Evolutionary conservation across 2,797 vertebrate genomes (phyloP).

Genomic region (Distichodus sexfasciatus): DNA sequence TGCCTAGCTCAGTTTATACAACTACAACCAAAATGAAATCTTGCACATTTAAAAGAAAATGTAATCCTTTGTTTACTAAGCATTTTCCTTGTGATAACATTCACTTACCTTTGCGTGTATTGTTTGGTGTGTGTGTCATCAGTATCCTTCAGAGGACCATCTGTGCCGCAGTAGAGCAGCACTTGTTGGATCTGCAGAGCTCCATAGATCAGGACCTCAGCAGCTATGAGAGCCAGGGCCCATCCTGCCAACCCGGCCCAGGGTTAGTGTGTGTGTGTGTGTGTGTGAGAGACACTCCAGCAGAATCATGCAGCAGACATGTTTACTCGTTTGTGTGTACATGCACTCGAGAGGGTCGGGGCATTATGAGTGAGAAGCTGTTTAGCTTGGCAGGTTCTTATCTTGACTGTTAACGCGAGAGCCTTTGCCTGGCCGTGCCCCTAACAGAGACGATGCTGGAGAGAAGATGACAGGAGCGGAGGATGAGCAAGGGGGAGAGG

Average conservation of each 20-base stretch:
- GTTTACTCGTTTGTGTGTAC: not conserved
- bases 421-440: not conserved
- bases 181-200: conserved; percentile 89
- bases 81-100: not conserved
- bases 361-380: not conserved
- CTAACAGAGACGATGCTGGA: conserved; percentile 22
- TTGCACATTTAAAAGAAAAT: too few species aligned
- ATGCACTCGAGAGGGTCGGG: not conserved
- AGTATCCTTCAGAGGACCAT: conserved; percentile 91
- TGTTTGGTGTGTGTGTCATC: conserved; percentile 39
- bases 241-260: conserved; percentile 48
- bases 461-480: conserved; percentile 20
- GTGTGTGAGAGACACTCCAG: not conserved
- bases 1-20: too few species aligned
- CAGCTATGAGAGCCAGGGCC: conserved; percentile 67
- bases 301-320: not conserved
- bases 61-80: too few species aligned
- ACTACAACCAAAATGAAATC: too few species aligned
- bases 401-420: not conserved
- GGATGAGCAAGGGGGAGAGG: too few species aligned
- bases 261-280: conserved; percentile 36
- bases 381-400: not conserved
- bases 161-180: conserved; percentile 89
- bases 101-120: not conserved
- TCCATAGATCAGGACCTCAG: conserved; percentile 83